These are phyloP conservation scores for Drosophila ogumai DNA, from an alignment of 1,140 invertebrate species.

Conservation along the genomic window DNA sequence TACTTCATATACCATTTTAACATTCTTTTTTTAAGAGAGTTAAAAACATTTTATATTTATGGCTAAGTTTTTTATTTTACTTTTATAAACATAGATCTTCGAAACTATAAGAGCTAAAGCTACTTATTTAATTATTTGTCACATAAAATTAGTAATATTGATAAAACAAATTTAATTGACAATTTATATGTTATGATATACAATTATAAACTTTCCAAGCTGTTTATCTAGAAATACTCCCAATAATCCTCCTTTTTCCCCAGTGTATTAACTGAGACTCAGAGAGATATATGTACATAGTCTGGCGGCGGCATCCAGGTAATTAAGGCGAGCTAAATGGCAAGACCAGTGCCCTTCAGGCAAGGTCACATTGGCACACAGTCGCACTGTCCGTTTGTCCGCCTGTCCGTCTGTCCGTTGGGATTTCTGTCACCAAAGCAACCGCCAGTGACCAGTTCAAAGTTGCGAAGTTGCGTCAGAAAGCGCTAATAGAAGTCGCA, in stretches of 20 bases:
- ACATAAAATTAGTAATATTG: too few relatives aligned
- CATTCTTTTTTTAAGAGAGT: not conserved
- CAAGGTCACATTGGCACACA: conserved; percentile 62
- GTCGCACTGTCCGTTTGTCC: conserved; percentile 6
- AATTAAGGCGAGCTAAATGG: conserved; percentile 72
- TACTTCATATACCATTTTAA: too few relatives aligned
- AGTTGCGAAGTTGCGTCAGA: conserved; percentile 64
- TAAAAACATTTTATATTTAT: too few relatives aligned
- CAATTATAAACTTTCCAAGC: not conserved
- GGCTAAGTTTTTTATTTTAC: too few relatives aligned
- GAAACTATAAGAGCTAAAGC: not conserved
- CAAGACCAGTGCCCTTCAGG: conserved; percentile 70
- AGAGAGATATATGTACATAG: conserved; percentile 21
- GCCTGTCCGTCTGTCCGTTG: conserved; percentile 11
- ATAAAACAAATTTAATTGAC: too few relatives aligned
- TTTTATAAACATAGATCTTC: not conserved
- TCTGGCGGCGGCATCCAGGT: conserved; percentile 36
- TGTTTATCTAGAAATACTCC: not conserved
- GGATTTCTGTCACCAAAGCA: conserved; percentile 35
- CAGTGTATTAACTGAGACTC: conserved; percentile 10
- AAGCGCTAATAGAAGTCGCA: conserved; percentile 55
- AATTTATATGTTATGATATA: not conserved
- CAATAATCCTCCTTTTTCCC: not conserved
- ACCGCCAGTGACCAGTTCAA: conserved; percentile 55
- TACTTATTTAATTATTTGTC: not conserved